Percentiles rank a stretch among this genome's conserved stretches.
Conservation (phyloP, 2,797 vertebrate species). For the Hafferia zeledoni region DNA sequence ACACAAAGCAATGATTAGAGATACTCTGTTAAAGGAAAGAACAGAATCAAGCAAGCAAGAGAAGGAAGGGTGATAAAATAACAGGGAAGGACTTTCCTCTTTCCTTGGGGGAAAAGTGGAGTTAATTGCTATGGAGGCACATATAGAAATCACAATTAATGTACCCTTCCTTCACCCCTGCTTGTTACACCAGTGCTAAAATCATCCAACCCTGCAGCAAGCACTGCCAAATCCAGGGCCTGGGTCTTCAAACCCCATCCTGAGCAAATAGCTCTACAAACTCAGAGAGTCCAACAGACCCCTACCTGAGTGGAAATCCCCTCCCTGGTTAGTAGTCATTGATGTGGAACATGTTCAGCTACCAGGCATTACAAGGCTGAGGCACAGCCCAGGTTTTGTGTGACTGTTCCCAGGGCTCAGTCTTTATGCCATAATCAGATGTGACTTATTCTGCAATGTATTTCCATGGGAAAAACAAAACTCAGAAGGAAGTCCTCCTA, state of each 20-base stretch:
- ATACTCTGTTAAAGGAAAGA: background rate
- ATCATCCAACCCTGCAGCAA: background rate
- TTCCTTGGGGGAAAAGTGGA: background rate
- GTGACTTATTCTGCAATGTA: fast-evolving
- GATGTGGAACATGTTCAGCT: no score
- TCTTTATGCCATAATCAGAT: background rate
- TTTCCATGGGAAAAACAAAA: background rate
- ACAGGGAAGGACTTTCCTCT: background rate
- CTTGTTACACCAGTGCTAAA: background rate
- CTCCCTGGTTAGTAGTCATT: fast-evolving
- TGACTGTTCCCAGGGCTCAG: background rate
- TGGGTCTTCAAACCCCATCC: background rate
- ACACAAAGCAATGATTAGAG: slow-evolving; percentile 23
- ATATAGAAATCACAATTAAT: slow-evolving; percentile 19
- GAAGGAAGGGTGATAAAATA: background rate
- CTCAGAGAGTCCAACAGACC: fast-evolving
- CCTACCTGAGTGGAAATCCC: background rate
- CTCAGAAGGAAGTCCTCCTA: background rate
- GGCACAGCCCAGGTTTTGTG: background rate
- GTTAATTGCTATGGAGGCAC: slow-evolving; percentile 7
- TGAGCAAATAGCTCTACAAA: background rate
- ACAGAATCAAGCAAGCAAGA: background rate
- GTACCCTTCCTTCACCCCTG: background rate
- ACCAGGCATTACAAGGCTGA: fast-evolving
- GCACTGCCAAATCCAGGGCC: background rate